These are phyloP conservation scores for Drosophila virilis DNA, from an alignment of 1,140 invertebrate genomes.

Conservation along the genomic window DNA sequence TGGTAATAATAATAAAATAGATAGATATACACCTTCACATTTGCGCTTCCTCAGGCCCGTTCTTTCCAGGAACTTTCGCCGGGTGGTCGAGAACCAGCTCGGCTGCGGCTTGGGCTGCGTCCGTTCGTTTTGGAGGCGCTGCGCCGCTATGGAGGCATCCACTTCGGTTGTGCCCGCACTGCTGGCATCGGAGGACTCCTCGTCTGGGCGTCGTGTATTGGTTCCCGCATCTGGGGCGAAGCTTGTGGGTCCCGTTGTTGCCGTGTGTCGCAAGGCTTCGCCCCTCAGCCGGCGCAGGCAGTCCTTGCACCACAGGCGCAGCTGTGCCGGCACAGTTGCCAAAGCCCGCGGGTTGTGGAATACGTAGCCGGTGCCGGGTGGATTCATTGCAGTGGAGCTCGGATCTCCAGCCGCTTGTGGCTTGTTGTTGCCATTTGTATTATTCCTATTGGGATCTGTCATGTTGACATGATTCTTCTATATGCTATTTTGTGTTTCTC, in stretches of 20 bases:
- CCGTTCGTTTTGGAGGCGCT: not conserved
- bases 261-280: constrained; percentile 55
- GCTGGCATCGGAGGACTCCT: not conserved
- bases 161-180: not conserved
- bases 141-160: constrained; percentile 14
- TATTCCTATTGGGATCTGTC: constrained; percentile 59
- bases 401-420: not conserved
- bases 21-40: constrained; percentile 30
- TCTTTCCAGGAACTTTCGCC: constrained; percentile 7
- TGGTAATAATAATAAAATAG: not conserved
- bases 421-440: constrained; percentile 27
- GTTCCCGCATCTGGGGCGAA: constrained; percentile 28
- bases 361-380: too few relatives aligned
- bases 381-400: too few relatives aligned
- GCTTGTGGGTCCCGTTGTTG: constrained; percentile 52
- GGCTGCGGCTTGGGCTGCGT: not conserved
- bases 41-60: not conserved
- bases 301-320: constrained; percentile 38
- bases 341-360: not conserved
- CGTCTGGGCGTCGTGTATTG: constrained; percentile 3
- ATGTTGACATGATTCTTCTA: constrained; percentile 64
- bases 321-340: constrained; percentile 14
- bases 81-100: not conserved
- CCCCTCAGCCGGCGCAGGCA: constrained; percentile 49
- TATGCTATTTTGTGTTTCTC: constrained; percentile 7